A percentile compares a stretch with the other conserved stretches of the same genome.
These are phyloP conservation scores for Lonchura striata DNA, from an alignment of 2,113 vertebrate species.

Conservation along the genomic window DNA sequence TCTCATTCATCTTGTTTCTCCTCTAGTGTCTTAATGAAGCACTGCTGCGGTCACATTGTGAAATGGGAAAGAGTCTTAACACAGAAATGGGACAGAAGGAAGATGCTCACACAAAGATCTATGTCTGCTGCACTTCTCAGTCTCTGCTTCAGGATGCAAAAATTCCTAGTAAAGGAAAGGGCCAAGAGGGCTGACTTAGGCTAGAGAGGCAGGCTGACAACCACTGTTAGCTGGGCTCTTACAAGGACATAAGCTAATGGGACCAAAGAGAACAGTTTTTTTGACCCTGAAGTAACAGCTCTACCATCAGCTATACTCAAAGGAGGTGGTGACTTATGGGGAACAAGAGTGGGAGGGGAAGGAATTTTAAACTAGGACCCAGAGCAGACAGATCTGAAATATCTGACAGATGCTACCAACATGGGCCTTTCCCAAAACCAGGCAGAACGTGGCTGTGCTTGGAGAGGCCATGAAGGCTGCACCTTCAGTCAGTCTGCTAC, in stretches of 20 bases:
- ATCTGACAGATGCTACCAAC: background rate
- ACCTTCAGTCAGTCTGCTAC: background rate
- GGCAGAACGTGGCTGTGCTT: background rate
- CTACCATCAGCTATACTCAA: background rate
- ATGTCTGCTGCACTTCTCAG: background rate
- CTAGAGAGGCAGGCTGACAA: background rate
- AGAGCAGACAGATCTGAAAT: background rate
- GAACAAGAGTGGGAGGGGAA: background rate
- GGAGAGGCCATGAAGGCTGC: background rate
- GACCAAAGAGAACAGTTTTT: background rate
- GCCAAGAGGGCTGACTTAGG: background rate
- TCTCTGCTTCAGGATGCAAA: background rate
- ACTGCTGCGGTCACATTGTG: fast-evolving
- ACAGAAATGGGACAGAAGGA: background rate
- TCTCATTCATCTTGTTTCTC: background rate
- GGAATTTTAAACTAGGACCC: background rate
- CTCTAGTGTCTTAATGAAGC: background rate
- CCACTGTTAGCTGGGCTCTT: background rate
- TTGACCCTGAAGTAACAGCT: background rate
- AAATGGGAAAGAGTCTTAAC: background rate
- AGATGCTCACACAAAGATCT: background rate
- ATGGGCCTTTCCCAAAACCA: background rate
- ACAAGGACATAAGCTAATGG: background rate
- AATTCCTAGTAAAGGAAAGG: background rate
- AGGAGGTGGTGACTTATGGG: background rate